phyloP scores from a whole-genome alignment of 2,888 invertebrate genomes.

The Flexamia atlantica region DNA sequence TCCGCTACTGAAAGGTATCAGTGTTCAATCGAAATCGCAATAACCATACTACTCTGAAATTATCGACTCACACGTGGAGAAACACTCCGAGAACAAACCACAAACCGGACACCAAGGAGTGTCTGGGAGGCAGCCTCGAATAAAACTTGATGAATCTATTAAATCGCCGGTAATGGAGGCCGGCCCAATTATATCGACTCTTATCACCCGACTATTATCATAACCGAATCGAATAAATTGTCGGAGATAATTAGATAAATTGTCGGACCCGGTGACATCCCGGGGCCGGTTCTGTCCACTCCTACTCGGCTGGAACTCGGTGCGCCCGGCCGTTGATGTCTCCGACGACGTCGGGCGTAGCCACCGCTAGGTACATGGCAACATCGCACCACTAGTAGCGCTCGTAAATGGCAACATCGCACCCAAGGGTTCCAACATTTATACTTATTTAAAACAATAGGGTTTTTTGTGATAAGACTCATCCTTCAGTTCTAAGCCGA shows the following conservation, averaged over 20 bases:
- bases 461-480: too few species aligned
- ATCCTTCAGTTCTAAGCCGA: too few species aligned
- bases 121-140: not conserved
- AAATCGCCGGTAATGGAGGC: constrained; percentile 54
- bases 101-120: not conserved
- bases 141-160: constrained; percentile 57
- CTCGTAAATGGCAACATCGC: too few species aligned
- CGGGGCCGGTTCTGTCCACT: constrained; percentile 8
- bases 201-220: constrained; percentile 49
- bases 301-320: not conserved
- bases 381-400: too few species aligned
- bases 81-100: too few species aligned
- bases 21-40: too few species aligned
- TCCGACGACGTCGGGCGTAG: not conserved
- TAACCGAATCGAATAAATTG: constrained; percentile 53
- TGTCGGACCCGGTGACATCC: constrained; percentile 30
- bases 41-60: too few species aligned
- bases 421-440: too few species aligned
- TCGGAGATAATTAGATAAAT: constrained; percentile 52
- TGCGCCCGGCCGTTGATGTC: constrained; percentile 4
- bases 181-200: constrained; percentile 41
- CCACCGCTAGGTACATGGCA: too few species aligned
- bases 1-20: too few species aligned
- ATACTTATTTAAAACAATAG: too few species aligned
- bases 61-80: too few species aligned